Percentiles rank a stretch among this genome's conserved stretches.
Evolutionary conservation across 1,140 invertebrate species (phyloP).

Genomic region (Venustaconcha ellipsiformis): DNA sequence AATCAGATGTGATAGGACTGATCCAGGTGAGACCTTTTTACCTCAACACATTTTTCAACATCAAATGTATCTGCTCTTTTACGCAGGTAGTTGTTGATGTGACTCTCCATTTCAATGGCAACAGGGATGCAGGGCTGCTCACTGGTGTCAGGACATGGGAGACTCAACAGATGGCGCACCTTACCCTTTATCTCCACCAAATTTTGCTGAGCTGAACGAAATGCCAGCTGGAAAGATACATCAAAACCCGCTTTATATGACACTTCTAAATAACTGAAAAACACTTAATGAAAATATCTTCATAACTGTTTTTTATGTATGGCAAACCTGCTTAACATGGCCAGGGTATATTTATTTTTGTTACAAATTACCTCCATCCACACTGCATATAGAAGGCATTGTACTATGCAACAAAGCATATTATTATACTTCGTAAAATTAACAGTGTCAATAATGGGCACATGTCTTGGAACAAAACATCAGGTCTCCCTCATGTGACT

Average conservation of each 20-base stretch:
- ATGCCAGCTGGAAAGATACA: slow-evolving; percentile 72
- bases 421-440: no score
- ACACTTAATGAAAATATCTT: not conserved
- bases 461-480: no score
- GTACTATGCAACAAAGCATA: no score
- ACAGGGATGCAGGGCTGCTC: slow-evolving; percentile 41
- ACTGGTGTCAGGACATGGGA: slow-evolving; percentile 59
- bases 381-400: no score
- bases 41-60: slow-evolving; percentile 73
- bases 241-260: not conserved
- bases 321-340: no score
- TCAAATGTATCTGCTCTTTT: slow-evolving; percentile 74
- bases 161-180: slow-evolving; percentile 71
- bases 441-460: no score
- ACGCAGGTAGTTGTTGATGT: slow-evolving; percentile 71
- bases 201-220: slow-evolving; percentile 73
- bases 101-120: slow-evolving; percentile 70
- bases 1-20: no score
- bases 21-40: slow-evolving; percentile 50
- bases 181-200: slow-evolving; percentile 72
- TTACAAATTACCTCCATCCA: no score
- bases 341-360: no score
- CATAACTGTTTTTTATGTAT: no score
- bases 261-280: not conserved
- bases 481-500: no score